phyloP scores from a whole-genome alignment of 2,113 vertebrate species.

The Egretta garzetta region DNA sequence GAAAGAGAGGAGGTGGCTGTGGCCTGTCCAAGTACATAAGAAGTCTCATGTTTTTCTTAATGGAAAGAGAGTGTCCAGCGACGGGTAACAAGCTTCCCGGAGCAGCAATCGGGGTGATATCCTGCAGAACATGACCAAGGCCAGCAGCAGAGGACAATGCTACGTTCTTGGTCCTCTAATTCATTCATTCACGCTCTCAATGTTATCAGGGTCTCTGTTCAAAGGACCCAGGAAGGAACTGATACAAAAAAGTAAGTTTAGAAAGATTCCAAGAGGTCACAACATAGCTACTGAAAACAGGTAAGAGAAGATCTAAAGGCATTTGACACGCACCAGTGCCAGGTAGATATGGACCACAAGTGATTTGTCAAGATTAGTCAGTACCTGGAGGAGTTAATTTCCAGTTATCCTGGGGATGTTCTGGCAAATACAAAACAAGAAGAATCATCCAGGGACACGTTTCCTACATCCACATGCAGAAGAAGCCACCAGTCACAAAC shows the following conservation, averaged over 20 bases:
- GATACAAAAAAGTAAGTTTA: too few relatives aligned
- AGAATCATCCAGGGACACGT: not conserved
- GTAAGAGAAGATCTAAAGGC: not conserved
- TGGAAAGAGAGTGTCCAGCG: accelerated
- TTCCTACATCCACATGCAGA: not conserved
- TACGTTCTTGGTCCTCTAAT: accelerated
- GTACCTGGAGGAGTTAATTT: not conserved
- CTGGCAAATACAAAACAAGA: not conserved
- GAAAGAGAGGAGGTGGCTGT: not conserved
- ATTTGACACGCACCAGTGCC: not conserved
- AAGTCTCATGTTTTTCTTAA: not conserved
- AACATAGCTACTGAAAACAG: accelerated
- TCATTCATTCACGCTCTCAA: not conserved
- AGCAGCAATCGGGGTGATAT: not conserved
- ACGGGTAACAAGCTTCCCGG: accelerated
- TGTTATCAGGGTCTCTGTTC: not conserved
- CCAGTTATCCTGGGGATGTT: not conserved
- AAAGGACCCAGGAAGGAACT: not conserved
- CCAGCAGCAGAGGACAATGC: not conserved
- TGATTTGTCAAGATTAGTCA: not conserved
- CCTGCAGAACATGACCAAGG: not conserved
- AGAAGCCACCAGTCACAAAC: not conserved
- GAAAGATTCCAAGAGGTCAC: not conserved
- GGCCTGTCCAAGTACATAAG: not conserved
- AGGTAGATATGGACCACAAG: not conserved